These are phyloP conservation scores for Arge pagana DNA, from an alignment of 2,888 invertebrate genomes.

Conservation along the genomic window DNA sequence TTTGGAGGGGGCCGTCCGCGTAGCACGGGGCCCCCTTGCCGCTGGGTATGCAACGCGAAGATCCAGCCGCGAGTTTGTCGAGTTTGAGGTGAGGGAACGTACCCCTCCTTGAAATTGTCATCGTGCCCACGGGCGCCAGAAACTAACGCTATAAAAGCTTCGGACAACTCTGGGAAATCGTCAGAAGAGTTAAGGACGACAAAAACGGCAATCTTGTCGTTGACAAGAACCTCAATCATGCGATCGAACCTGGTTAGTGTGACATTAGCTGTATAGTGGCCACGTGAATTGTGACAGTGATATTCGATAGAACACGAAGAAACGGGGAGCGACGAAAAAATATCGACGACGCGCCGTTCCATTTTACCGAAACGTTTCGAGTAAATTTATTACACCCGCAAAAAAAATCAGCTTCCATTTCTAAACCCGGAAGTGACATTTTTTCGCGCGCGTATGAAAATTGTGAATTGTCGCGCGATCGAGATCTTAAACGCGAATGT, in stretches of 20 bases:
- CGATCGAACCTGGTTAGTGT: constrained; percentile 40
- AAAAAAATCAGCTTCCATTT: no score
- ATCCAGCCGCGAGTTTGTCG: constrained; percentile 2
- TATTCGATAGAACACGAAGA: no score
- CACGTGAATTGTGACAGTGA: constrained; percentile 33
- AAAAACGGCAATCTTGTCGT: constrained; percentile 36
- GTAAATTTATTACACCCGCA: no score
- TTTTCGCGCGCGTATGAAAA: no score
- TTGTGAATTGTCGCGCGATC: no score
- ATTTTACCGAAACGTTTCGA: no score
- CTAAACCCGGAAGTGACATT: no score
- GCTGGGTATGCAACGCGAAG: neutral
- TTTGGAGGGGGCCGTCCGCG: neutral
- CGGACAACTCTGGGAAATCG: constrained; percentile 39
- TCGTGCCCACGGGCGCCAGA: constrained; percentile 31
- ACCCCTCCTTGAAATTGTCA: constrained; percentile 37
- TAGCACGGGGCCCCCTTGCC: no score
- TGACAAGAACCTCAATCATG: constrained; percentile 28
- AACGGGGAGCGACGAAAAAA: no score
- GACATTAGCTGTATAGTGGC: constrained; percentile 12
- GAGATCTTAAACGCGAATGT: no score
- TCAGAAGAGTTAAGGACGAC: constrained; percentile 44
- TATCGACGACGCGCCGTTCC: no score
- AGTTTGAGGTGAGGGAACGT: constrained; percentile 25
- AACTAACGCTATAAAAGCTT: constrained; percentile 47